A percentile compares a stretch with the other conserved stretches of the same genome.
phyloP scores from a whole-genome alignment of 2,113 vertebrate genomes.

The Coryphaenoides rupestris region DNA sequence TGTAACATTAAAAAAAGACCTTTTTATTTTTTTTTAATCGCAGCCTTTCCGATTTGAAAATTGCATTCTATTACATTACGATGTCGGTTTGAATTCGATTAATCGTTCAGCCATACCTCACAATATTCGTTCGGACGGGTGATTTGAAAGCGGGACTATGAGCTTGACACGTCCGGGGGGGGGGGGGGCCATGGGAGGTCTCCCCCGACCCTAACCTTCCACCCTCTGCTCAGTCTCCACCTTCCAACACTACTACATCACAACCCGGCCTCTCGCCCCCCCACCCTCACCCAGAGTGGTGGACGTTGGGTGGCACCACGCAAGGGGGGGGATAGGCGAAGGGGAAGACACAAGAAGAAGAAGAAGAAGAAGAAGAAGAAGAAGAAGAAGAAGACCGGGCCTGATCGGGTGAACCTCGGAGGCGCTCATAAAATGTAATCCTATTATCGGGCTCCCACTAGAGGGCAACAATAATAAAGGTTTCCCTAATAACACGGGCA shows the following conservation, averaged over 20 bases:
- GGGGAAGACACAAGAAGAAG: conserved; percentile 62
- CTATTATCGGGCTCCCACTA: conserved; percentile 78
- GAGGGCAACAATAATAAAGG: conserved; percentile 80
- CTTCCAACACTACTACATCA: neutral
- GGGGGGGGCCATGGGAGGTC: neutral
- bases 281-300: conserved; percentile 48
- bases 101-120: too few relatives aligned
- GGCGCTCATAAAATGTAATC: conserved; percentile 82
- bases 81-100: too few relatives aligned
- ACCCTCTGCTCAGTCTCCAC: too few relatives aligned
- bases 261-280: conserved; percentile 14
- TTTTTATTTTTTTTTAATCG: too few relatives aligned
- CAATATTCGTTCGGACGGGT: neutral
- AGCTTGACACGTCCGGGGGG: neutral
- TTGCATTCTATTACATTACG: too few relatives aligned
- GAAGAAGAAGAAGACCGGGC: conserved; percentile 60
- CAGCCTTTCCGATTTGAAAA: too few relatives aligned
- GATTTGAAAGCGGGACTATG: neutral
- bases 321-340: conserved; percentile 42
- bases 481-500: conserved; percentile 76
- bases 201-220: conserved; percentile 4
- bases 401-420: conserved; percentile 68
- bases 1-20: too few relatives aligned
- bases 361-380: too few relatives aligned
- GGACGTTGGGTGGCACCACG: conserved; percentile 50